A percentile compares a stretch with the other conserved stretches of the same genome.
Evolutionary conservation across 2,888 invertebrate genomes (phyloP).

Genomic region (Oscheius sp.): DNA sequence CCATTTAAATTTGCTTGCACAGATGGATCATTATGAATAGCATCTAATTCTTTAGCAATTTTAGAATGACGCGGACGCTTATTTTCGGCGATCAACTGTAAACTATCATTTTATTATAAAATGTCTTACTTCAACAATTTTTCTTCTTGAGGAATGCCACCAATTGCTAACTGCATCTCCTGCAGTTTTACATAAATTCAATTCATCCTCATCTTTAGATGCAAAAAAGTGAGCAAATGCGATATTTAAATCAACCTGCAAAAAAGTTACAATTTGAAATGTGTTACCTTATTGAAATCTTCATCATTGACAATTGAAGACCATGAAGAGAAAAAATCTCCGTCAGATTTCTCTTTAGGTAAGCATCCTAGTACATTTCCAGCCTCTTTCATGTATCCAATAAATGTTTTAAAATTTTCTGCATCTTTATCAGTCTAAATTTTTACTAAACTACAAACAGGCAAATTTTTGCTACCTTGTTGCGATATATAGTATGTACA

Average conservation of each 20-base stretch:
- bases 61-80: conserved; percentile 95
- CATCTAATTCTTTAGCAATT: conserved; percentile 91
- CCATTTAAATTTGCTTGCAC: conserved; percentile 79
- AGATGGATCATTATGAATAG: conserved; percentile 92
- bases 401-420: conserved; percentile 79
- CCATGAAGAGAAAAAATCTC: conserved; percentile 93
- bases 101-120: background rate
- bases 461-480: conserved; percentile 78
- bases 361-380: conserved; percentile 88
- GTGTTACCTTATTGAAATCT: conserved; percentile 80
- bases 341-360: conserved; percentile 89
- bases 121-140: conserved; percentile 88
- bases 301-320: conserved; percentile 81
- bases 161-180: conserved; percentile 91
- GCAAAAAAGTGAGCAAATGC: conserved; percentile 87
- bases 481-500: conserved; percentile 85
- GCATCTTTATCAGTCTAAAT: conserved; percentile 87
- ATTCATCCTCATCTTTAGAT: conserved; percentile 91
- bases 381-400: conserved; percentile 85
- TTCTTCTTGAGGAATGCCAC: conserved; percentile 92
- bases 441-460: background rate
- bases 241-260: conserved; percentile 80
- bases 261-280: background rate
- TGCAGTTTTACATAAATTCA: conserved; percentile 89
- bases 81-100: conserved; percentile 2